Base-by-base conservation (phyloP, 2,888 invertebrate genomes). In the Diplazon laetatorius region DNA sequence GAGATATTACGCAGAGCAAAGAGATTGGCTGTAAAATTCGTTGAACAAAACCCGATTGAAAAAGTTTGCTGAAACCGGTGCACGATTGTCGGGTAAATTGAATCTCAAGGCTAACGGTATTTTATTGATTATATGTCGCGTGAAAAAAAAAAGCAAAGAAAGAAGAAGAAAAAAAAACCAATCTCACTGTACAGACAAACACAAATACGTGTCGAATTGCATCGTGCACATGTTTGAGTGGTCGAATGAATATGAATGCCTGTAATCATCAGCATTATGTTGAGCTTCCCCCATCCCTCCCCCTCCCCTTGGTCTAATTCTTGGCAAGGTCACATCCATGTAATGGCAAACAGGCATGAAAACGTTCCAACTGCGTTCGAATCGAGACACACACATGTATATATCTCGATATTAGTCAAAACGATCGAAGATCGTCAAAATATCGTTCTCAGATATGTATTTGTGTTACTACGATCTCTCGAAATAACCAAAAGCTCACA, bases 271-370 rank as follows among this genome's bases (percentile, higher is more conserved):
- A 73, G 73, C 74, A 71, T 80, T 77, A 68, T 79, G 75, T 75
- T 52, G 65, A 63, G 57, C 82, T 85, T 84, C 85, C 82, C 86
- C 30, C 84, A 63, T 76, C 82, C 85, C 82, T 86, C 30, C 84
- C 63, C 72, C 82, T 75, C 57, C 70, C 70, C 46, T 62, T 55
- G 44, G 68, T 86, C 80, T 85, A 88, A 88, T 88, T 89, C 87
- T 83, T 87, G 83, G 79, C 88, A 90, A 89, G 89, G 89, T 89
- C 89, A 88, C 86, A 87, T 88, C 85, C 84, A 89, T 88, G 84
- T 87, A 89, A 87, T 85, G 83, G 87, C 84, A 87, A 86, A 85
- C 84, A 83, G 81, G 86, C 85, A 86, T 85, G 87, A 88, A 87
- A 87, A 85, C 84, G 84, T 85, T 87, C 84, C 84, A 86, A 84